Percentiles rank a stretch among this genome's conserved stretches.
Evolutionary conservation across 2,888 invertebrate species (phyloP).

Genomic region (Incurvaria masculella): DNA sequence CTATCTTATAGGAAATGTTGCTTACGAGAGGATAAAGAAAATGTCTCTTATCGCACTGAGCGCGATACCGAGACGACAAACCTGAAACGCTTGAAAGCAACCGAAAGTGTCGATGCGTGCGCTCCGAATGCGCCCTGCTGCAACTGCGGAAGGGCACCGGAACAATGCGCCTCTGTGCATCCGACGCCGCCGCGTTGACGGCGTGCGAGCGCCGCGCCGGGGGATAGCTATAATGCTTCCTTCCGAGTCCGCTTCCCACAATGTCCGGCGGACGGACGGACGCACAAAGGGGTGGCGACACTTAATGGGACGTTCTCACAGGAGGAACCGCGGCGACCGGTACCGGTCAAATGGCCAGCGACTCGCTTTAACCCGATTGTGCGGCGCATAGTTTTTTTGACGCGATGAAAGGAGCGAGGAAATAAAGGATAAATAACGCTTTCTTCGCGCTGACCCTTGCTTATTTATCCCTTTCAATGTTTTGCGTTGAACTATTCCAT

Average conservation of each 20-base stretch:
- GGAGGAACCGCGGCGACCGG: conserved; percentile 15
- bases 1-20: too few species aligned
- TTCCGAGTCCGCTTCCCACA: conserved; percentile 31
- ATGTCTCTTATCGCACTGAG: too few species aligned
- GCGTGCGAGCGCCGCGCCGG: too few species aligned
- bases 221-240: too few species aligned
- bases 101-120: too few species aligned
- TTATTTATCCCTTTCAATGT: background rate
- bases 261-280: conserved; percentile 22
- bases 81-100: too few species aligned
- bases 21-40: too few species aligned
- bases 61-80: too few species aligned
- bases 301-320: conserved; percentile 18
- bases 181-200: too few species aligned
- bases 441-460: background rate
- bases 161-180: too few species aligned
- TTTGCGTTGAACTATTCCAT: background rate
- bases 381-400: background rate
- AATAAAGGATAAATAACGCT: conserved; percentile 20
- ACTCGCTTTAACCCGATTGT: conserved; percentile 28
- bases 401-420: conserved; percentile 37
- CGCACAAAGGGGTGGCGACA: conserved; percentile 53
- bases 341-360: conserved; percentile 54
- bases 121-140: too few species aligned
- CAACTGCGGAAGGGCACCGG: too few species aligned